Evolutionary conservation across 2,113 vertebrate genomes (phyloP).

Genomic region (Ia io): DNA sequence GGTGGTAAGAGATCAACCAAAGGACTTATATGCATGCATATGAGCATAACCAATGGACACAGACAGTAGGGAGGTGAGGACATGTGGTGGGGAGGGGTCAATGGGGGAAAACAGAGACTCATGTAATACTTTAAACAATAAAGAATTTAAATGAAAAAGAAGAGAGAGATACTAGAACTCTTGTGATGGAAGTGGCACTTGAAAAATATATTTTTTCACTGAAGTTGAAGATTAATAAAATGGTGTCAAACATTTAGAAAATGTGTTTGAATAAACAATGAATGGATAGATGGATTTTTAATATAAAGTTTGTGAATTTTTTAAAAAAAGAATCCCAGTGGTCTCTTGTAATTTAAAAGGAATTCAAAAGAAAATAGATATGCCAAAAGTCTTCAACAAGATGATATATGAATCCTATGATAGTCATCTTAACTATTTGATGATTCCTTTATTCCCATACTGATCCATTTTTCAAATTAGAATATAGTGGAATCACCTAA

Average conservation of each 20-base stretch:
- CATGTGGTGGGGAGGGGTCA: too few relatives aligned
- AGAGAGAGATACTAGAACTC: conserved; percentile 68
- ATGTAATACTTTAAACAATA: too few relatives aligned
- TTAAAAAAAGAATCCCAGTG: neutral
- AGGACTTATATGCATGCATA: too few relatives aligned
- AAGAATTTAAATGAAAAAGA: too few relatives aligned
- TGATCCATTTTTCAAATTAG: neutral
- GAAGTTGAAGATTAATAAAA: conserved; percentile 93
- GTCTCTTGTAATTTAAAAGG: neutral
- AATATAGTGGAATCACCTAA: neutral
- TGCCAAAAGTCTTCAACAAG: neutral
- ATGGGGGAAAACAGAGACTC: too few relatives aligned
- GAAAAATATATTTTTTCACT: conserved; percentile 96
- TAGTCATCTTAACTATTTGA: neutral
- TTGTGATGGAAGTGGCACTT: conserved; percentile 83
- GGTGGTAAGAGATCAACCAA: too few relatives aligned
- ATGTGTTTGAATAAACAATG: neutral
- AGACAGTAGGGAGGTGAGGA: too few relatives aligned
- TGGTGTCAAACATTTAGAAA: conserved; percentile 88
- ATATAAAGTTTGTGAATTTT: neutral
- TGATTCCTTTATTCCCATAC: neutral
- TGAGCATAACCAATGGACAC: too few relatives aligned
- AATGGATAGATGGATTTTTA: neutral
- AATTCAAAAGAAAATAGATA: neutral
- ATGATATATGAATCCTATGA: neutral